These are phyloP conservation scores for Micropoecilia bifurca DNA, from an alignment of 2,797 vertebrate species.

Conservation along the genomic window DNA sequence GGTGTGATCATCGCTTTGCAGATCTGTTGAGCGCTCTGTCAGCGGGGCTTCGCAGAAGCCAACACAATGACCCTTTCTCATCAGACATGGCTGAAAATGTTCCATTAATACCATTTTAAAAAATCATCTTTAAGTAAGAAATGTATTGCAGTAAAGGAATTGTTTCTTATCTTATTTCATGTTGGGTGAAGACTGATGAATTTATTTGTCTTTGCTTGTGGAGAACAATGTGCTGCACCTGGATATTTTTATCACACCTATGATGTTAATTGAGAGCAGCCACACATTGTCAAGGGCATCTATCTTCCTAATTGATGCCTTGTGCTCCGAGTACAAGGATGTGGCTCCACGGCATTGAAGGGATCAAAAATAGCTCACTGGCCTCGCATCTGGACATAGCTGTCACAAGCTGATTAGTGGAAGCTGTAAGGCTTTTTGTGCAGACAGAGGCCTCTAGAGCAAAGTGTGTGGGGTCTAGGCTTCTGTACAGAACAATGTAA, in stretches of 20 bases:
- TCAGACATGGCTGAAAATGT: constrained; percentile 62
- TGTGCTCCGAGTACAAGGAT: constrained; percentile 46
- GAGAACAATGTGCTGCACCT: constrained; percentile 54
- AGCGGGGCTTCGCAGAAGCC: constrained; percentile 37
- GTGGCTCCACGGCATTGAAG: constrained; percentile 56
- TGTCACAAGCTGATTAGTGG: constrained; percentile 51
- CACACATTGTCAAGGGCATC: constrained; percentile 70
- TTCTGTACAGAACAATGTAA: background rate
- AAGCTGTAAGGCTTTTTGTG: constrained; percentile 31
- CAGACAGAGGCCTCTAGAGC: constrained; percentile 5
- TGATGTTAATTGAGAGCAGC: constrained; percentile 70
- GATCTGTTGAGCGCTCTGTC: constrained; percentile 67
- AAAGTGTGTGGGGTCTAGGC: background rate
- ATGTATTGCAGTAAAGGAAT: constrained; percentile 27
- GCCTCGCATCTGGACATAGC: constrained; percentile 63
- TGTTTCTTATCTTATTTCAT: constrained; percentile 18
- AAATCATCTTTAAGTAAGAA: constrained; percentile 54
- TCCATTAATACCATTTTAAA: constrained; percentile 27
- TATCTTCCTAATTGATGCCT: constrained; percentile 61
- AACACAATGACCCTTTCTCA: constrained; percentile 57
- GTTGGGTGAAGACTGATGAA: constrained; percentile 29
- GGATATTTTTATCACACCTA: constrained; percentile 70
- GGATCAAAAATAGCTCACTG: constrained; percentile 63
- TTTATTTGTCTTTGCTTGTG: constrained; percentile 42
- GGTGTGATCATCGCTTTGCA: constrained; percentile 54